Evolutionary conservation across 1,140 invertebrate species (phyloP).

Genomic region (Samia ricini): DNA sequence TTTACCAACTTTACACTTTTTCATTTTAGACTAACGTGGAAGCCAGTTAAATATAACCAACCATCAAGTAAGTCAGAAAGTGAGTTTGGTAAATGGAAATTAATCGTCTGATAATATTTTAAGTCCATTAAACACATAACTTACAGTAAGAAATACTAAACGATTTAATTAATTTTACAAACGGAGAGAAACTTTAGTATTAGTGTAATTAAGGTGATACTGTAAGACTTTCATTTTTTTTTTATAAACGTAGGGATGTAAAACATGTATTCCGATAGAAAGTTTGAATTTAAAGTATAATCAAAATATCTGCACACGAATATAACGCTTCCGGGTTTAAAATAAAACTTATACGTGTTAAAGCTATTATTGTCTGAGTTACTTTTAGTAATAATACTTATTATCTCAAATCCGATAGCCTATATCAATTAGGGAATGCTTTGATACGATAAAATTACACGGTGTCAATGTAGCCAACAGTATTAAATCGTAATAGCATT

Average conservation of each 20-base stretch:
- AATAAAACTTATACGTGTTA: slow-evolving; percentile 21
- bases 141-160: slow-evolving; percentile 1
- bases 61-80: no score
- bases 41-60: background rate
- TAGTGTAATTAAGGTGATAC: background rate
- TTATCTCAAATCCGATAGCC: slow-evolving; percentile 21
- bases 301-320: slow-evolving; percentile 12
- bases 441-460: slow-evolving; percentile 9
- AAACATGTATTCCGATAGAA: slow-evolving; percentile 2
- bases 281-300: slow-evolving; percentile 7
- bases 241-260: background rate
- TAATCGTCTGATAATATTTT: background rate
- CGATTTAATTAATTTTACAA: slow-evolving; percentile 1
- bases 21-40: slow-evolving; percentile 6
- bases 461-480: background rate
- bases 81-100: no score
- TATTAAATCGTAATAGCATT: background rate
- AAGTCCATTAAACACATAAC: slow-evolving; percentile 1
- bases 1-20: slow-evolving; percentile 21
- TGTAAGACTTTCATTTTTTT: slow-evolving; percentile 1
- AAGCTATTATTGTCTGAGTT: slow-evolving; percentile 22
- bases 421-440: slow-evolving; percentile 32
- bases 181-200: background rate
- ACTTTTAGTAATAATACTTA: slow-evolving; percentile 28
- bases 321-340: slow-evolving; percentile 33